These are phyloP conservation scores for Cosmorhoe ocellata DNA, from an alignment of 2,888 invertebrate genomes.

Conservation along the genomic window DNA sequence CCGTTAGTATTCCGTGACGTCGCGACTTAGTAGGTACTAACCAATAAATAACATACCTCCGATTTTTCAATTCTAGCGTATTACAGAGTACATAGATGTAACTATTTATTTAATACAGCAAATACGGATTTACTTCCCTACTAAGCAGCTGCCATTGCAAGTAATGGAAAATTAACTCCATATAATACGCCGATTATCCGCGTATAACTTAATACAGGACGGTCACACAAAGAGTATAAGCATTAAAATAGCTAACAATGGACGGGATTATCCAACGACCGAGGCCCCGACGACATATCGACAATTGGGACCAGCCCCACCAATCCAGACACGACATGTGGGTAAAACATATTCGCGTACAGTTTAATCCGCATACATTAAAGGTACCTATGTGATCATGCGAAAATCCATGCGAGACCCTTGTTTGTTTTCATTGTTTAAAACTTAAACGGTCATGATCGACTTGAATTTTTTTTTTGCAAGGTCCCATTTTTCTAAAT, in stretches of 20 bases:
- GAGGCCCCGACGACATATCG: constrained; percentile 51
- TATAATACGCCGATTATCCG: constrained; percentile 80
- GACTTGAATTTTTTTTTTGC: neutral
- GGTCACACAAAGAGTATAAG: constrained; percentile 74
- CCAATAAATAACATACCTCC: too few species aligned
- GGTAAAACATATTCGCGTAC: constrained; percentile 49
- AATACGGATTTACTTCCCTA: constrained; percentile 20
- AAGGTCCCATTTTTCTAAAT: too few species aligned
- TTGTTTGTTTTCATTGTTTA: constrained; percentile 2
- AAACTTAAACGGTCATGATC: neutral
- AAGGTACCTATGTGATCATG: constrained; percentile 3
- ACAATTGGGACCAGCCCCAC: constrained; percentile 20
- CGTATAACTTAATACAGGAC: constrained; percentile 79
- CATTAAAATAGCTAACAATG: constrained; percentile 80
- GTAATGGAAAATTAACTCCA: constrained; percentile 77
- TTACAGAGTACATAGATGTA: neutral
- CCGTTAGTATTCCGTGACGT: too few species aligned
- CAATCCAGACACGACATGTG: constrained; percentile 50
- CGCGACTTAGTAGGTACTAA: too few species aligned
- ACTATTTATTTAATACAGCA: constrained; percentile 17
- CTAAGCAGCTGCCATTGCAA: constrained; percentile 71
- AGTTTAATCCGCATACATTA: constrained; percentile 22
- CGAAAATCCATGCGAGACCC: neutral
- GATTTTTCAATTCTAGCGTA: too few species aligned
- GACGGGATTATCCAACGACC: constrained; percentile 70